Evolutionary conservation across 2,888 invertebrate species (phyloP).

Genomic region (Drosophila seclusa): DNA sequence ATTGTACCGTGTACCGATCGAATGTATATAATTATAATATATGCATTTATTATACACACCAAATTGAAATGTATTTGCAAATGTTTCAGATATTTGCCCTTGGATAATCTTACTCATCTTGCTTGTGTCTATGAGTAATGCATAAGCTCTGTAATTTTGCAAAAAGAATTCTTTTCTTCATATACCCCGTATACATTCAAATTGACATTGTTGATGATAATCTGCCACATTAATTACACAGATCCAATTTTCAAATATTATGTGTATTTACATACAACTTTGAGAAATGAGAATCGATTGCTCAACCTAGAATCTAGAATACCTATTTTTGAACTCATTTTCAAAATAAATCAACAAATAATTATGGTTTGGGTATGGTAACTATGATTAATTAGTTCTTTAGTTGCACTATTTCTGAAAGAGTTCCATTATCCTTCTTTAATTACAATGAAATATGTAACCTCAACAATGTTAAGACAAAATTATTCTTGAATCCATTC

Average conservation of each 20-base stretch:
- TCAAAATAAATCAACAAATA: not conserved
- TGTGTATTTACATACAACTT: not conserved
- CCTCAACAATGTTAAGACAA: not conserved
- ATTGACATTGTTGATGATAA: not conserved
- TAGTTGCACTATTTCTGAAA: not conserved
- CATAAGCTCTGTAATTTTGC: conserved; percentile 10
- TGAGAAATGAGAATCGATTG: not conserved
- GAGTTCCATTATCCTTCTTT: not conserved
- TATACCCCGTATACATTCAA: not conserved
- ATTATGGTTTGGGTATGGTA: not conserved
- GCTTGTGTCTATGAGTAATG: conserved; percentile 46
- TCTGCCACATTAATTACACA: not conserved
- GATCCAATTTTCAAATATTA: not conserved
- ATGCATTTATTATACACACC: not conserved
- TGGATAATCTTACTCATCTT: not conserved
- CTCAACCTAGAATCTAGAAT: not conserved
- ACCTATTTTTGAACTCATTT: not conserved
- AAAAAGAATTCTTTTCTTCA: not conserved
- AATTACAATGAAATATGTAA: not conserved
- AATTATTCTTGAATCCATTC: not conserved
- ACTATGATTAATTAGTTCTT: not conserved
- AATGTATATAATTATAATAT: not conserved
- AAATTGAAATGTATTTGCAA: not conserved
- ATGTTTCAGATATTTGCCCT: conserved; percentile 1
- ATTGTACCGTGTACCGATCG: not conserved